Evolutionary conservation across 2,797 vertebrate genomes (phyloP), one percentile per base, ranked within the genome.

Genomic region (Morelia viridis): DNA sequence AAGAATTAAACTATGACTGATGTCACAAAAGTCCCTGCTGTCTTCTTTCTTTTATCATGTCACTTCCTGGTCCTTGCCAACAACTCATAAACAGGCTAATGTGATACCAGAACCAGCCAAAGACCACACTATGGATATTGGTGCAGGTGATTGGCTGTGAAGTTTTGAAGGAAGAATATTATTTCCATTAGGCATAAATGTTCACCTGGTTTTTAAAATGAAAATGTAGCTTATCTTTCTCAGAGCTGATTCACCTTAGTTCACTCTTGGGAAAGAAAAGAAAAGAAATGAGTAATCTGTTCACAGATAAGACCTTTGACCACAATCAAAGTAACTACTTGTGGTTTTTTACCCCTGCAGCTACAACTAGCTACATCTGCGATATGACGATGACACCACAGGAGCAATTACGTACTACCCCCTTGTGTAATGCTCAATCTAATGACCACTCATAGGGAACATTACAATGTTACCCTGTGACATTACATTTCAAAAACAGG

Each of bases 401-500:
- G 92, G 88, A 95, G 56, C 57, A 46, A 17, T 96, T 93, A 89
- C 0, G 26, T 9, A 4, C 17, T 46, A 91, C 65, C 50, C 93
- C 85, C 88, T 90, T 3, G 0, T 11, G 57, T 88, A 93, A 91
- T 85, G 85, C 85, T 93, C 91, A 61, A 0, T 85, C 84, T 94
- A 91, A 94, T 88, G 92, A 92, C 87, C 91, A 7, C 94, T 95
- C 58, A 71, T 17, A 76, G 80, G 90, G 87, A 94, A 53, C 15
- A 80, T 93, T 93, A 89, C 85, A 90, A 80, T 17, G 0, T 94
- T 89, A 31, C 90, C 92, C 60, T 91, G 71, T 0, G 91, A 94
- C 53, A 95, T 92, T 88, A 91, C 64, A 65, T 94, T 95, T 94
- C 46, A 93, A 93, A 95, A 95, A 91, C 8, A n/a, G 89, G 9